Conservation (phyloP, 2,113 vertebrate genomes). For the Zosterops pallidus region DNA sequence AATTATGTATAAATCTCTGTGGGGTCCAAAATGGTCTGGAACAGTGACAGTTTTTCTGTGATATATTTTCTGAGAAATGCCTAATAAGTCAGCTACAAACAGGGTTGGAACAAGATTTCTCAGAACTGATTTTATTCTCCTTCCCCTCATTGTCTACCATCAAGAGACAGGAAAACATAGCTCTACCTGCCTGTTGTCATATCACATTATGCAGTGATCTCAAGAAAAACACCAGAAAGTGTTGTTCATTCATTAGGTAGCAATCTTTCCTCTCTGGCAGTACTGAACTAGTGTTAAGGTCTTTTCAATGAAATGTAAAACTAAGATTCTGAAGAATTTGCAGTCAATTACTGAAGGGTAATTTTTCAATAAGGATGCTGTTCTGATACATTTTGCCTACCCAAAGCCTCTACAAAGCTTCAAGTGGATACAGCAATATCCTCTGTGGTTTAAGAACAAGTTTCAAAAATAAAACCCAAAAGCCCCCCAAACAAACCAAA, state of each 20-base stretch:
- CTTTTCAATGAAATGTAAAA: not conserved
- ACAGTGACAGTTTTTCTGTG: not conserved
- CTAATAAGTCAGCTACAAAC: not conserved
- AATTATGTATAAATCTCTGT: not conserved
- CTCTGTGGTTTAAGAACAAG: not conserved
- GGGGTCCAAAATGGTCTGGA: not conserved
- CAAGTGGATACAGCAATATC: not conserved
- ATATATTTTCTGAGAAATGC: not conserved
- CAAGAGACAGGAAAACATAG: not conserved
- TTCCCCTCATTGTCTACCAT: not conserved
- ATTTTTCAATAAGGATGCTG: not conserved
- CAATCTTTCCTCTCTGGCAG: not conserved
- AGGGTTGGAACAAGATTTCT: not conserved
- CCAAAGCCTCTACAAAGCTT: not conserved
- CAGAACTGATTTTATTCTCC: not conserved
- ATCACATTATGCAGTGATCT: not conserved
- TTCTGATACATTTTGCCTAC: not conserved
- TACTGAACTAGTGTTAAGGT: not conserved
- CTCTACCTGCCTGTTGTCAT: not conserved
- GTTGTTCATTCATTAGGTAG: not conserved
- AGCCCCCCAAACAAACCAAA: not conserved
- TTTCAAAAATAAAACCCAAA: not conserved
- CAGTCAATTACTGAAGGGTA: not conserved
- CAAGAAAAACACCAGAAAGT: conserved; percentile 16
- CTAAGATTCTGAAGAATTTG: not conserved